phyloP scores from a whole-genome alignment of 1,140 invertebrate genomes.

The Aplysia californica region DNA sequence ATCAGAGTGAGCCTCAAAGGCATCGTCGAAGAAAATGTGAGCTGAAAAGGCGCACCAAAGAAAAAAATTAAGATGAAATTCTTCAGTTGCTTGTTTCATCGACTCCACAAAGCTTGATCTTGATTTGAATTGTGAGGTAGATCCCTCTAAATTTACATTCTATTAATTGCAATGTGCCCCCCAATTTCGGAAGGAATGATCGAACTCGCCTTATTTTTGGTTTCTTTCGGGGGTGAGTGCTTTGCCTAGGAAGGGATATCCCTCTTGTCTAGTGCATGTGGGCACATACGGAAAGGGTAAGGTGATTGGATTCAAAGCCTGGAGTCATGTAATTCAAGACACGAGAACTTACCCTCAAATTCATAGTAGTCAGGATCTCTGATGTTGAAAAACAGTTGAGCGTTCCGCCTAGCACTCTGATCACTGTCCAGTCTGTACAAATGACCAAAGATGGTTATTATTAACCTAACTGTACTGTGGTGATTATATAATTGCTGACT shows the following conservation, averaged over 20 bases:
- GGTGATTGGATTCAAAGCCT: not conserved
- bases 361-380: conserved; percentile 98
- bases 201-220: too few species aligned
- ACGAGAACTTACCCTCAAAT: conserved; percentile 86
- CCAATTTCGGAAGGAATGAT: too few species aligned
- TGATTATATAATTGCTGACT: too few species aligned
- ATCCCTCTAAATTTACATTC: too few species aligned
- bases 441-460: not conserved
- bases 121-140: too few species aligned
- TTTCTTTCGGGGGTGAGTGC: too few species aligned
- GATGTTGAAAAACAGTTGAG: conserved; percentile 90
- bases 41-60: conserved; percentile 68
- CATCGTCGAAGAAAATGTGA: conserved; percentile 99
- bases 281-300: too few species aligned
- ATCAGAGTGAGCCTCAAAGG: conserved; percentile 94
- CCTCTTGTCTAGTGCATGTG: too few species aligned
- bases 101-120: too few species aligned
- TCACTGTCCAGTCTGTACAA: conserved; percentile 85
- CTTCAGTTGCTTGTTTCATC: too few species aligned
- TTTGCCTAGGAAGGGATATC: too few species aligned
- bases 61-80: not conserved
- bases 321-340: not conserved
- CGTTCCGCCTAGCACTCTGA: conserved; percentile 89
- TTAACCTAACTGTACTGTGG: not conserved
- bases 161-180: too few species aligned